Conservation (phyloP, 2,797 vertebrate genomes). For the Bufotes viridis region DNA sequence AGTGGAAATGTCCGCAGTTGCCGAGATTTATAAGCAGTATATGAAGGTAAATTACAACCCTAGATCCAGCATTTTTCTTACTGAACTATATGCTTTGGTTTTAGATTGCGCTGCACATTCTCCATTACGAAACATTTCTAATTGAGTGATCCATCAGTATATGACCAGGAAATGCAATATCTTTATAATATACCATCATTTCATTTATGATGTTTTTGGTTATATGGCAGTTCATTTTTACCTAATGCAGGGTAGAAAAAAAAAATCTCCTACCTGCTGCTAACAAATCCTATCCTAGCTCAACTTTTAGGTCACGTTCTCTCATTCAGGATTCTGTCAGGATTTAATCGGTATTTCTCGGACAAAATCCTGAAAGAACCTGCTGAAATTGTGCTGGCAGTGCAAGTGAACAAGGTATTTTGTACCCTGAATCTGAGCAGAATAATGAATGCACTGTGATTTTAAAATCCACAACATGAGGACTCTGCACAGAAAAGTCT, state of each 20-base stretch:
- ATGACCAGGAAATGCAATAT: background rate
- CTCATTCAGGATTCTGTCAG: too few relatives aligned
- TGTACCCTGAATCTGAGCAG: too few relatives aligned
- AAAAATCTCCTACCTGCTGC: too few relatives aligned
- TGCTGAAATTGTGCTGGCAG: too few relatives aligned
- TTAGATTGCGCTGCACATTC: background rate
- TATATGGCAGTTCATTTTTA: background rate
- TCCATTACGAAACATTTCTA: background rate
- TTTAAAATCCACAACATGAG: background rate
- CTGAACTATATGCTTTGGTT: background rate
- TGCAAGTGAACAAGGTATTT: too few relatives aligned
- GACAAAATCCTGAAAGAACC: too few relatives aligned
- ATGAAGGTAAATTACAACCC: slow-evolving; percentile 81
- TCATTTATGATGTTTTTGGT: background rate
- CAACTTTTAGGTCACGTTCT: too few relatives aligned
- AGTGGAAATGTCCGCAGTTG: slow-evolving; percentile 84
- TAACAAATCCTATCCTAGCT: too few relatives aligned
- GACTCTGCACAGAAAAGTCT: too few relatives aligned
- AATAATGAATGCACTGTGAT: too few relatives aligned
- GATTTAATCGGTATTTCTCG: too few relatives aligned
- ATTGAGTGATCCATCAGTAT: background rate
- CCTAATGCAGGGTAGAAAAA: too few relatives aligned
- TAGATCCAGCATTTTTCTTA: background rate
- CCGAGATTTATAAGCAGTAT: slow-evolving; percentile 87
- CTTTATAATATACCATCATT: background rate